Percentiles rank a stretch among this genome's conserved stretches.
These are phyloP conservation scores for Hystrix cristata DNA, from an alignment of 2,113 vertebrate genomes.

Conservation along the genomic window DNA sequence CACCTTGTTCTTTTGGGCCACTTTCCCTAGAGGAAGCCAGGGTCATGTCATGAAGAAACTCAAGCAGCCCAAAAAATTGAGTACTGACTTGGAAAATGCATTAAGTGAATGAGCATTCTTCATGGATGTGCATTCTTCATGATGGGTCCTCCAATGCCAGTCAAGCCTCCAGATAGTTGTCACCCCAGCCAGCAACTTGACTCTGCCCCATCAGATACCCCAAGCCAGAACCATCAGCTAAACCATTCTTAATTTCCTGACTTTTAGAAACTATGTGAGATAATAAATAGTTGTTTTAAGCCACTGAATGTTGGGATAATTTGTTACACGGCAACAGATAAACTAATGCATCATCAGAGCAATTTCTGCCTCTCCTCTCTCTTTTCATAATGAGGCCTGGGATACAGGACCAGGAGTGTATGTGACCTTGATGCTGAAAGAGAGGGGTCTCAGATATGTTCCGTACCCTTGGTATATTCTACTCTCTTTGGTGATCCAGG, in stretches of 20 bases:
- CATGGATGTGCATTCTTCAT: neutral
- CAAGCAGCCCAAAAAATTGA: neutral
- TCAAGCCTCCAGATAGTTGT: neutral
- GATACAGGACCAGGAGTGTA: neutral
- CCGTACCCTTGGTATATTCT: neutral
- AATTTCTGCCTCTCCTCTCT: fast-evolving
- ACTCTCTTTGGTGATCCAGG: neutral
- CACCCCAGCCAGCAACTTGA: neutral
- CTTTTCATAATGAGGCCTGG: neutral
- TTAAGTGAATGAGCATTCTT: neutral
- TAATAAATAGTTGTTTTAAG: neutral
- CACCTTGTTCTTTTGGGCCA: neutral
- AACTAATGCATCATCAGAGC: neutral
- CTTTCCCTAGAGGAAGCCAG: neutral
- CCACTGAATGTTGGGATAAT: neutral
- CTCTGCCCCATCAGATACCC: neutral
- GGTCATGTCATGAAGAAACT: neutral
- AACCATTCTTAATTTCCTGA: neutral
- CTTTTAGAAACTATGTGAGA: neutral
- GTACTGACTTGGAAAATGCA: neutral
- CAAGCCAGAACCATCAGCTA: neutral
- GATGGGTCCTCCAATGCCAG: neutral
- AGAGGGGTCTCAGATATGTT: neutral
- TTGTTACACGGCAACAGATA: neutral
- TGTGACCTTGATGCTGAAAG: neutral